phyloP scores from a whole-genome alignment of 2,888 invertebrate species.

The Melanostoma scalare region DNA sequence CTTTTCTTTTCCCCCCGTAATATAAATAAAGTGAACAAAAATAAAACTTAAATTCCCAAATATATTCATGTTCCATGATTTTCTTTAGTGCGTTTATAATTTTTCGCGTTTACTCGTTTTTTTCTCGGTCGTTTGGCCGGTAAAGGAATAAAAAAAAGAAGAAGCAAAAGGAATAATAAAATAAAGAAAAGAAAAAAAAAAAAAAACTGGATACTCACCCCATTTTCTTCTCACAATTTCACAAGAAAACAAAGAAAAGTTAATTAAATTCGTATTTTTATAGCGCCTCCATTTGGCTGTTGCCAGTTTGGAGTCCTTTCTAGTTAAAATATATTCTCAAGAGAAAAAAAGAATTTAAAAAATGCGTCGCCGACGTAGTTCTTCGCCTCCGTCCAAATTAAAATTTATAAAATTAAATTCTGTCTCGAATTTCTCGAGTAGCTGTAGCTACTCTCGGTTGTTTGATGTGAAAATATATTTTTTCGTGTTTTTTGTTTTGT shows the following conservation, averaged over 20 bases:
- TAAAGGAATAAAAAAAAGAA: slow-evolving; percentile 24
- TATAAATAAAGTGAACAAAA: slow-evolving; percentile 38
- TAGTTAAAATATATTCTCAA: slow-evolving; percentile 12
- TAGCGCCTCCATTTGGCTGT: slow-evolving; percentile 33
- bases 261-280: slow-evolving; percentile 21
- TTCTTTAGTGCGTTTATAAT: slow-evolving; percentile 25
- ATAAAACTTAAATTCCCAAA: slow-evolving; percentile 2
- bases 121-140: slow-evolving; percentile 51
- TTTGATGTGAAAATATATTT: slow-evolving; percentile 38
- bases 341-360: slow-evolving; percentile 10
- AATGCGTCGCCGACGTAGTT: slow-evolving; percentile 54
- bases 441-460: too few relatives aligned
- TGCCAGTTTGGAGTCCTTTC: slow-evolving; percentile 22
- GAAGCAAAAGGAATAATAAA: slow-evolving; percentile 4
- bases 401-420: slow-evolving; percentile 50
- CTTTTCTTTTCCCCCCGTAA: slow-evolving; percentile 13
- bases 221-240: slow-evolving; percentile 22
- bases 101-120: slow-evolving; percentile 44
- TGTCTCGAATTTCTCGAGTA: slow-evolving; percentile 21
- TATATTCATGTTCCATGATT: slow-evolving; percentile 26
- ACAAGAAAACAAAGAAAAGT: slow-evolving; percentile 58
- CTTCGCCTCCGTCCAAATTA: slow-evolving; percentile 48
- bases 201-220: slow-evolving; percentile 48
- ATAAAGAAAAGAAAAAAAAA: slow-evolving; percentile 16
- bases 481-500: slow-evolving; percentile 44